phyloP scores from a whole-genome alignment of 2,888 invertebrate genomes.

The Bugulina stolonifera region DNA sequence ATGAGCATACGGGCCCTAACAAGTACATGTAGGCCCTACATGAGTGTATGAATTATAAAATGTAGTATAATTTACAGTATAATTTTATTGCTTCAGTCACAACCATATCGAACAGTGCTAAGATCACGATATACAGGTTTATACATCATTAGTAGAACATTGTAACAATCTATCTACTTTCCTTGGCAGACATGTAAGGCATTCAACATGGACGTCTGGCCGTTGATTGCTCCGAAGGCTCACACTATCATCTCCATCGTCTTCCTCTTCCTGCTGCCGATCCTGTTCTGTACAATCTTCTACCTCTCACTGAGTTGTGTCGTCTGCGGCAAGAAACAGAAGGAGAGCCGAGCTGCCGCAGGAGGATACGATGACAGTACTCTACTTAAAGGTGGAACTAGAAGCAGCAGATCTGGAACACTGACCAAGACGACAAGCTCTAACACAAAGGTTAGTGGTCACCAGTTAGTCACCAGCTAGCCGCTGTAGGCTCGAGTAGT shows the following conservation, averaged over 20 bases:
- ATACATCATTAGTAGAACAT: no score
- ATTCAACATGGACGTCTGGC: not conserved
- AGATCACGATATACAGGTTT: no score
- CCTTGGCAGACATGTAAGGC: not conserved
- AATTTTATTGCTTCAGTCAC: no score
- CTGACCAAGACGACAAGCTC: not conserved
- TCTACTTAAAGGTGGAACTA: conserved; percentile 6
- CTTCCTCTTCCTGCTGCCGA: conserved; percentile 15
- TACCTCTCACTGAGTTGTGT: conserved; percentile 26
- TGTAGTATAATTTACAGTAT: no score
- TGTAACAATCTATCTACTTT: no score
- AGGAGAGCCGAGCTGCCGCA: not conserved
- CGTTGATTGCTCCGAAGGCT: not conserved
- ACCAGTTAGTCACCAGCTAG: no score
- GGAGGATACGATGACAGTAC: conserved; percentile 14
- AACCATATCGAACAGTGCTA: no score
- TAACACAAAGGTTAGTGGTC: conserved; percentile 21
- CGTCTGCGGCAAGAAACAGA: conserved; percentile 25
- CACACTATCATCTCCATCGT: conserved; percentile 10
- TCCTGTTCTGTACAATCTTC: conserved; percentile 1
- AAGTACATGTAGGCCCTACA: no score
- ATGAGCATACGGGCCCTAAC: no score
- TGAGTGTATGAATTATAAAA: no score
- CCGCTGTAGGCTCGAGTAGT: no score
- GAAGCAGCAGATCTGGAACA: conserved; percentile 11